Conservation (phyloP, 1,140 invertebrate species). For the Diabrotica virgifera region DNA sequence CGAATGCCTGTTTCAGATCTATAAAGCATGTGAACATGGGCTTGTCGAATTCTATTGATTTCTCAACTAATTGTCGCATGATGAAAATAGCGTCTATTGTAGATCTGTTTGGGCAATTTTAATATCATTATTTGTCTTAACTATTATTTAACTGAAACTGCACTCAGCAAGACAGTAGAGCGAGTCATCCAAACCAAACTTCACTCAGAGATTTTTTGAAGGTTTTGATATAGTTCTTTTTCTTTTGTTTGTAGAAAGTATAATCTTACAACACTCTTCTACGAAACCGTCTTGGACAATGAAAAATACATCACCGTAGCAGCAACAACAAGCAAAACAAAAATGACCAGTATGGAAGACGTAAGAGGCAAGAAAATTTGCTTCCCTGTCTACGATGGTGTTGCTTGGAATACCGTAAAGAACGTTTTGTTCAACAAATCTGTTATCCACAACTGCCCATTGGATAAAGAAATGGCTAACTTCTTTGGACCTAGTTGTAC, state of each 20-base stretch:
- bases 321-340: constrained; percentile 62
- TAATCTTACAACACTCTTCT: constrained; percentile 62
- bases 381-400: constrained; percentile 63
- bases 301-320: constrained; percentile 65
- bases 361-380: constrained; percentile 67
- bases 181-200: no score
- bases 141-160: no score
- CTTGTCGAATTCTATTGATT: no score
- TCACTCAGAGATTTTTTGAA: no score
- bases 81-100: no score
- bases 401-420: constrained; percentile 62
- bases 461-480: constrained; percentile 48
- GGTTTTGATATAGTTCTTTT: not conserved
- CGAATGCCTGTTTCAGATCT: no score
- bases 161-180: no score
- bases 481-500: constrained; percentile 66
- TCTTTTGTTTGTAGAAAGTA: constrained; percentile 53
- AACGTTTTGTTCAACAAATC: constrained; percentile 53
- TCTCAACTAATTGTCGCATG: no score
- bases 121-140: no score
- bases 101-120: no score
- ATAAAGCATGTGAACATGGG: no score
- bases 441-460: constrained; percentile 48
- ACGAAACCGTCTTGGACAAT: constrained; percentile 60
- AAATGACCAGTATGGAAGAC: constrained; percentile 58